Evolutionary conservation across 2,797 vertebrate species (phyloP).

Genomic region (Hozukius guyotensis): DNA sequence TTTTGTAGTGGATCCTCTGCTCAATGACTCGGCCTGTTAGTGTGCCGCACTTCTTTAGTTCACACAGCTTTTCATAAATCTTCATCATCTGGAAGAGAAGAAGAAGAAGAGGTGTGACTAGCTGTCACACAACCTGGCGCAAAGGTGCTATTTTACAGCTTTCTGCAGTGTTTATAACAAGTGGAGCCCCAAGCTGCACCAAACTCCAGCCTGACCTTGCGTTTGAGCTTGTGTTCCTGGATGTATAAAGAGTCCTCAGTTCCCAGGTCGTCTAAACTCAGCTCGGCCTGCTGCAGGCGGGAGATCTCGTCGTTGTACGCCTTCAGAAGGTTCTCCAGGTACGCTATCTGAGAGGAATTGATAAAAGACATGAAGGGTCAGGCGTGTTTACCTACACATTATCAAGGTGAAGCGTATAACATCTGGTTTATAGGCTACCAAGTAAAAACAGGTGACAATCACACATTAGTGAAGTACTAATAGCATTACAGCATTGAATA

Average conservation of each 20-base stretch:
- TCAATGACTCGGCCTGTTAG: slow-evolving; percentile 92
- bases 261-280: slow-evolving; percentile 87
- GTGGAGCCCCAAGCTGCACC: neutral
- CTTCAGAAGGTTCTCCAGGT: slow-evolving; percentile 91
- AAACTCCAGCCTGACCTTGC: slow-evolving; percentile 73
- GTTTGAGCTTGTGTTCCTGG: slow-evolving; percentile 92
- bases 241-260: slow-evolving; percentile 89
- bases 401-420: neutral
- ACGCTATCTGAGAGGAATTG: slow-evolving; percentile 83
- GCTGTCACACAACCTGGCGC: rapidly evolving
- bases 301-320: slow-evolving; percentile 89
- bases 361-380: neutral
- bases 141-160: neutral
- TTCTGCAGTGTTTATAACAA: neutral
- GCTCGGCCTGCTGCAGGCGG: slow-evolving; percentile 88
- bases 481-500: neutral
- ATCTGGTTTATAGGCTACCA: neutral
- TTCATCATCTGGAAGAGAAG: slow-evolving; percentile 85
- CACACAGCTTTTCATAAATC: slow-evolving; percentile 91
- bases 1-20: slow-evolving; percentile 84
- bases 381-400: neutral
- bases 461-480: neutral
- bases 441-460: neutral
- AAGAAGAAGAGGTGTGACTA: neutral
- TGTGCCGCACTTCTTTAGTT: slow-evolving; percentile 88